These are phyloP conservation scores for Nyctibius bracteatus DNA, from an alignment of 2,113 vertebrate species.

Conservation along the genomic window DNA sequence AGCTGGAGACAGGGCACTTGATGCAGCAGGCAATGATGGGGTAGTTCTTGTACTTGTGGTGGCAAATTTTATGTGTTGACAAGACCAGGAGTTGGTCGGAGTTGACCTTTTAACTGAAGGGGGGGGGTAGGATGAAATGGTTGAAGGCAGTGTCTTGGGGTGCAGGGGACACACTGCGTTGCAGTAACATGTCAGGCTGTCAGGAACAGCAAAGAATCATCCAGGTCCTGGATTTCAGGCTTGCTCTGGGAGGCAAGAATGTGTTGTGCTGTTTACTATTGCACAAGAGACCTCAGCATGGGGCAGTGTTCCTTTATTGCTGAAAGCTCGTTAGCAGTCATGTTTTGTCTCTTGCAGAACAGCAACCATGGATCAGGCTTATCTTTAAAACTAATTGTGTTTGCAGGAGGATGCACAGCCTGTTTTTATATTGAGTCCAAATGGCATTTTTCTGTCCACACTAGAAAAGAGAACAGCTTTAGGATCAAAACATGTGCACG, in stretches of 20 bases:
- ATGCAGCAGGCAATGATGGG: not conserved
- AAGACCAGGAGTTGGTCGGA: not conserved
- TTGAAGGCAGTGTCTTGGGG: not conserved
- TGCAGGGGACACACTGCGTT: not conserved
- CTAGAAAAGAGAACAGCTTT: not conserved
- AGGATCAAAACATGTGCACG: not conserved
- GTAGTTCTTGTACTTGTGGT: not conserved
- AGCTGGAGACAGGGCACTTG: not conserved
- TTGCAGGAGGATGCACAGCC: not conserved
- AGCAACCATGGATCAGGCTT: not conserved
- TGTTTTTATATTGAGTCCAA: not conserved
- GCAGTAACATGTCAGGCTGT: not conserved
- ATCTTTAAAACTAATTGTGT: not conserved
- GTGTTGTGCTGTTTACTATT: accelerated
- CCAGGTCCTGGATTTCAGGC: not conserved
- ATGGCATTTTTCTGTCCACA: not conserved
- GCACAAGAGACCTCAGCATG: not conserved
- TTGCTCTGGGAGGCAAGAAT: not conserved
- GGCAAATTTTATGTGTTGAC: not conserved
- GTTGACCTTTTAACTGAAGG: not conserved
- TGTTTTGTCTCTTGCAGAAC: not conserved
- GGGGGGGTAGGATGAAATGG: not conserved
- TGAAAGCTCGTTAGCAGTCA: not conserved
- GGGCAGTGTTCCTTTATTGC: not conserved
- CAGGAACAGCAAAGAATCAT: not conserved